Evolutionary conservation across 2,888 invertebrate genomes (phyloP), one percentile per base, ranked within the genome.

Genomic region (Melanchra persicariae): DNA sequence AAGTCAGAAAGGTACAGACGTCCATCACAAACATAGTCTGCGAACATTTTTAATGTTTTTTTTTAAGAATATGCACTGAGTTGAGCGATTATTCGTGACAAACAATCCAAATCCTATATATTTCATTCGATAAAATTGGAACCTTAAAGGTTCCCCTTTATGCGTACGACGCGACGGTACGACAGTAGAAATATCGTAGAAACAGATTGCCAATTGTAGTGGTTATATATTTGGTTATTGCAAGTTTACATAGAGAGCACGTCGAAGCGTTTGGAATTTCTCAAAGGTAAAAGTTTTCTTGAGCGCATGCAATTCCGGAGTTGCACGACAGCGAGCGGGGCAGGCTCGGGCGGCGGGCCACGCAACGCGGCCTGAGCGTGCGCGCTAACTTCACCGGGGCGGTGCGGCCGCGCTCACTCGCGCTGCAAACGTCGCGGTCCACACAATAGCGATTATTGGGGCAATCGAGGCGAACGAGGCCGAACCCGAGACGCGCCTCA

Each of bases 361-460:
- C 34, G 47, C 24, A 54, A 43, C 37, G 19, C 34, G 61, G 49
- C 68, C 58, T 55, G 67, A 70, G 79, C 74, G 74, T 77, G 77
- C 71, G 77, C 82, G 81, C 79, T 75, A 83, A 81, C 70, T 84
- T 73, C 64, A 74, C 70, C 70, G 64, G 69, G 62, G 67, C 63
- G 60, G 63, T 40, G 19, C 63, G 82, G 63, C 78, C 79, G 81
- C 78, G 76, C 79, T 79, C 74, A 67, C 73, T 74, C 78, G 75
- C 77, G 79, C 86, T 81, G 70, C 82, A 81, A 82, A 86, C 85
- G 79, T 85, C 83, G 77, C 83, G 77, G 79, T 87, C 90, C 89
- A 87, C 91, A 92, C 92, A 92, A 92, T 93, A 90, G 91, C 91
- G 93, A 93, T 94, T 93, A 95, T 94, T 93, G 93, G 92, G 92